phyloP scores from a whole-genome alignment of 2,113 vertebrate species.

The Grammomys surdaster region DNA sequence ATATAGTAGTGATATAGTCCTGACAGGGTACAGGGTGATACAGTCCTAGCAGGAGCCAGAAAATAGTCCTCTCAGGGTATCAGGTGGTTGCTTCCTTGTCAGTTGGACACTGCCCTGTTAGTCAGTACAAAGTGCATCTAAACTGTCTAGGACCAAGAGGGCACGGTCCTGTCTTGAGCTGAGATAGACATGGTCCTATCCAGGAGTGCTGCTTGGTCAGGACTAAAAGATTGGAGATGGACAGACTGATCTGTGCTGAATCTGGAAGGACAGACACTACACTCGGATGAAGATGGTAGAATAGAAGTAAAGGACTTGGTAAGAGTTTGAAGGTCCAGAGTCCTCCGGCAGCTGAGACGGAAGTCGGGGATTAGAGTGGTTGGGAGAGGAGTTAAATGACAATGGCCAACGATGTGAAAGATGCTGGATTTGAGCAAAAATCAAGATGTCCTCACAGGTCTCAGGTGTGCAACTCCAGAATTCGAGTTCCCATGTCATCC shows the following conservation, averaged over 20 bases:
- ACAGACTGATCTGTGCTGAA: background rate
- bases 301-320: background rate
- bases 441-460: background rate
- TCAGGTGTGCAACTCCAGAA: rapidly evolving
- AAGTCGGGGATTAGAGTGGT: background rate
- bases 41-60: too few relatives aligned
- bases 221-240: background rate
- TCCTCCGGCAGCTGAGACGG: background rate
- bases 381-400: rapidly evolving
- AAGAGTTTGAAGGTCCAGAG: too few relatives aligned
- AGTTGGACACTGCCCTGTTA: too few relatives aligned
- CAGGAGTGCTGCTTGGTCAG: background rate
- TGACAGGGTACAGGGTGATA: too few relatives aligned
- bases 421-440: too few relatives aligned
- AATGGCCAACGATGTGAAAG: too few relatives aligned
- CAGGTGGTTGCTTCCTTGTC: too few relatives aligned
- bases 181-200: background rate
- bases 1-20: background rate
- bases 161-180: background rate
- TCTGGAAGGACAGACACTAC: background rate
- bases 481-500: background rate
- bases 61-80: too few relatives aligned
- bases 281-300: rapidly evolving
- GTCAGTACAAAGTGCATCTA: too few relatives aligned
- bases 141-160: too few relatives aligned